These are phyloP conservation scores for Ryuthela nishihirai DNA, from an alignment of 2,888 invertebrate genomes.

Conservation along the genomic window DNA sequence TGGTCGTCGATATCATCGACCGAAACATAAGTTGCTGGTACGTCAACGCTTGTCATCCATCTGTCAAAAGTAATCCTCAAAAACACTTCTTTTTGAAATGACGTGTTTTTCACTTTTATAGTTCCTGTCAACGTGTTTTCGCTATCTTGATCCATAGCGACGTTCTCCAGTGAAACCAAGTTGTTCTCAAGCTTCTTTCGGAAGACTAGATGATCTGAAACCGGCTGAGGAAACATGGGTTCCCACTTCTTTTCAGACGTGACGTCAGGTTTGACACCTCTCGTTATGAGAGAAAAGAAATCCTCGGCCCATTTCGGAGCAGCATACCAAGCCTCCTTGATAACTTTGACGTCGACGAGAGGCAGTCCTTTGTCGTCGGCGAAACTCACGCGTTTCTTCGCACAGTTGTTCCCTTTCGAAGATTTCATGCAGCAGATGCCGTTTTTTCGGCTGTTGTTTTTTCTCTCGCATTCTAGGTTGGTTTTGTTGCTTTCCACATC, in stretches of 20 bases:
- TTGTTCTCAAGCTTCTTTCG: slow-evolving; percentile 3
- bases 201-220: slow-evolving; percentile 6
- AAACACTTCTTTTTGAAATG: slow-evolving; percentile 22
- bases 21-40: slow-evolving; percentile 4
- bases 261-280: not conserved
- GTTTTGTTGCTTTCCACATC: not conserved
- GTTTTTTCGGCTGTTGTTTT: no score
- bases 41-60: slow-evolving; percentile 20
- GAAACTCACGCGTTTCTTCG: slow-evolving; percentile 24
- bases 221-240: slow-evolving; percentile 8
- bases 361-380: slow-evolving; percentile 25
- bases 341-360: slow-evolving; percentile 21
- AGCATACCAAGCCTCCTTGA: no score
- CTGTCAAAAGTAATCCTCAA: slow-evolving; percentile 24
- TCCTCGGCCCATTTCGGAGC: slow-evolving; percentile 9
- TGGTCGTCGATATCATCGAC: not conserved
- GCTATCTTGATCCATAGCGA: slow-evolving; percentile 1
- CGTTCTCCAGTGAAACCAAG: slow-evolving; percentile 7
- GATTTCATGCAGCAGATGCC: no score
- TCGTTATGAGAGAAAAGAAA: slow-evolving; percentile 1
- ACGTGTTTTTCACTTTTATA: slow-evolving; percentile 21
- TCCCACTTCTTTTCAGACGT: slow-evolving; percentile 15
- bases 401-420: not conserved
- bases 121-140: slow-evolving; percentile 5
- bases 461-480: no score